These are phyloP conservation scores for Chiloscyllium punctatum DNA, from an alignment of 2,797 vertebrate species.

Conservation along the genomic window DNA sequence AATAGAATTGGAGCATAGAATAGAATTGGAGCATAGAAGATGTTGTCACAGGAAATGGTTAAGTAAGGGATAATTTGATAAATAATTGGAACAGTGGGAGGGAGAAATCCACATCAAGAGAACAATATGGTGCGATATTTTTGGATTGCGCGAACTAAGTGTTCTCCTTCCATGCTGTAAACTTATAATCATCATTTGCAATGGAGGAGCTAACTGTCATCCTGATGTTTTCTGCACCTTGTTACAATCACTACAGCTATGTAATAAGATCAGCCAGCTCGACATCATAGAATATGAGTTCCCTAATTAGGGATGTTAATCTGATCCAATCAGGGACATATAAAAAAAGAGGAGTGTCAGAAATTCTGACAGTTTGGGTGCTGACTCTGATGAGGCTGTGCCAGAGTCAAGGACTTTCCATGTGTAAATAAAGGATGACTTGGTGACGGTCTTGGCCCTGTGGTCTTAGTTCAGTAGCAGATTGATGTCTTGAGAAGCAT, in stretches of 20 bases:
- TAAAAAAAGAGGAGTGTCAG: too few relatives aligned
- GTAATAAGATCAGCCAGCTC: background rate
- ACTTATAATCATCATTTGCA: background rate
- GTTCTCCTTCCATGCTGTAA: background rate
- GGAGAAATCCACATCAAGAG: background rate
- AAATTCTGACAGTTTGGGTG: too few relatives aligned
- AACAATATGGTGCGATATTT: background rate
- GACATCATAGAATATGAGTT: too few relatives aligned
- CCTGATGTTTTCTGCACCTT: slow-evolving; percentile 10
- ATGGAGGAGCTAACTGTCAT: background rate
- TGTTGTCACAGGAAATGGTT: background rate
- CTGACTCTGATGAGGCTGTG: too few relatives aligned
- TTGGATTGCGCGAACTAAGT: background rate
- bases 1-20: background rate
- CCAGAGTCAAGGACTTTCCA: too few relatives aligned
- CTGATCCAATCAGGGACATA: too few relatives aligned
- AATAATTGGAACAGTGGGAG: background rate
- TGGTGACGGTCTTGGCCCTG: too few relatives aligned
- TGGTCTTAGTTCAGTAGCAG: background rate
- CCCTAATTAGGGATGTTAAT: too few relatives aligned
- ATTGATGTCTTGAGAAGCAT: background rate
- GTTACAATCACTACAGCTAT: background rate
- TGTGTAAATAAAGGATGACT: too few relatives aligned
- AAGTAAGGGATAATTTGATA: background rate
- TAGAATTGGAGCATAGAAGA: background rate